Percentiles rank a stretch among this genome's conserved stretches.
These are phyloP conservation scores for Chymomyza procnemis DNA, from an alignment of 2,888 invertebrate species.

Conservation along the genomic window DNA sequence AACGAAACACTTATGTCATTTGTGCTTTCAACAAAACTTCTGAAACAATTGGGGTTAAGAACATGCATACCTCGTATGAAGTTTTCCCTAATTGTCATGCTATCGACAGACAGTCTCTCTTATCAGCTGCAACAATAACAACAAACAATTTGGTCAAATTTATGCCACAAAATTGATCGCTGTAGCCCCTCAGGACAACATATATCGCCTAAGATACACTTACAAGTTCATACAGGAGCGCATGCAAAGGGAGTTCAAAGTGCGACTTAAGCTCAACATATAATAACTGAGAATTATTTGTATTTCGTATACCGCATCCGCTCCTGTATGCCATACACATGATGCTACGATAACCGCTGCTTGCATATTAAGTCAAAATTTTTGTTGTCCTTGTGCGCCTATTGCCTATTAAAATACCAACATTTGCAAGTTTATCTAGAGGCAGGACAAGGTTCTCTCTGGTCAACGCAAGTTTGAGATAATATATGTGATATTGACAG, in stretches of 20 bases:
- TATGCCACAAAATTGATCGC: constrained; percentile 54
- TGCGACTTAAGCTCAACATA: too few species aligned
- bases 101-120: constrained; percentile 64
- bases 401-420: constrained; percentile 66
- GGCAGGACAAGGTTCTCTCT: constrained; percentile 1
- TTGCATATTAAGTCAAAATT: constrained; percentile 65
- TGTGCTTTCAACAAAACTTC: constrained; percentile 55
- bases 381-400: constrained; percentile 27
- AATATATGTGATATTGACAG: constrained; percentile 56
- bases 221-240: constrained; percentile 15
- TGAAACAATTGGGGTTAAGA: constrained; percentile 58
- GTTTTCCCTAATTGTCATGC: constrained; percentile 68
- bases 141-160: constrained; percentile 62
- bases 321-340: constrained; percentile 12
- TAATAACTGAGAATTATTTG: too few species aligned
- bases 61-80: constrained; percentile 45
- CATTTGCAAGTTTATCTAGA: constrained; percentile 73
- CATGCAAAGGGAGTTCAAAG: too few species aligned
- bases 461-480: constrained; percentile 31
- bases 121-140: constrained; percentile 46
- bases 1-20: constrained; percentile 40
- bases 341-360: constrained; percentile 41
- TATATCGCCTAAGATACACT: not conserved
- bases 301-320: not conserved
- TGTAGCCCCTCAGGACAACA: constrained; percentile 25